Evolutionary conservation across 2,888 invertebrate genomes (phyloP).

Genomic region (Mimachlamys varia): DNA sequence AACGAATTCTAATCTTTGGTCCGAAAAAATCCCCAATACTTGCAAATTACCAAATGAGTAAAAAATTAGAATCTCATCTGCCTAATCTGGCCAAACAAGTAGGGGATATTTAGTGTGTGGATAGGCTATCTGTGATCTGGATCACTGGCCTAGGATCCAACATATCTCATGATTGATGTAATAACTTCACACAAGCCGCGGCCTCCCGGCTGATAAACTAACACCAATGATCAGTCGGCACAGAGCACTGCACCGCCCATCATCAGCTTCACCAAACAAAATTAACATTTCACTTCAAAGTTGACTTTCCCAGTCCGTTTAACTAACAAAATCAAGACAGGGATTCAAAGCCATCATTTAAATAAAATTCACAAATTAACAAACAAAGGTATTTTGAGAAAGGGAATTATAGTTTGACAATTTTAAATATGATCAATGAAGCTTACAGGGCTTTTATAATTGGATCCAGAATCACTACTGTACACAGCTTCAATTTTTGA

Average conservation of each 20-base stretch:
- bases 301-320: neutral
- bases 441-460: too few species aligned
- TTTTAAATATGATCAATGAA: too few species aligned
- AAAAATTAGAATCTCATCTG: constrained; percentile 4
- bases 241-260: neutral
- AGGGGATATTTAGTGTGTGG: neutral
- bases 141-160: neutral
- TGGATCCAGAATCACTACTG: neutral
- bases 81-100: neutral
- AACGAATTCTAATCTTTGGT: neutral
- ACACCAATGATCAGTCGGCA: neutral
- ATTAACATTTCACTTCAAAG: neutral
- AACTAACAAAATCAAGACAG: neutral
- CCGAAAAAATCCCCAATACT: neutral
- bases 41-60: neutral
- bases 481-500: neutral
- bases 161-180: constrained; percentile 8
- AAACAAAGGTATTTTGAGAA: too few species aligned
- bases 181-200: neutral
- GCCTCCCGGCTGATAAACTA: neutral
- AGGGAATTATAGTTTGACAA: too few species aligned
- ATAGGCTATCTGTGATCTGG: neutral
- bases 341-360: too few species aligned
- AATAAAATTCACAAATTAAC: too few species aligned
- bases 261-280: neutral